A percentile compares a stretch with the other conserved stretches of the same genome.
phyloP scores from a whole-genome alignment of 2,113 vertebrate species.

The Mastomys coucha region DNA sequence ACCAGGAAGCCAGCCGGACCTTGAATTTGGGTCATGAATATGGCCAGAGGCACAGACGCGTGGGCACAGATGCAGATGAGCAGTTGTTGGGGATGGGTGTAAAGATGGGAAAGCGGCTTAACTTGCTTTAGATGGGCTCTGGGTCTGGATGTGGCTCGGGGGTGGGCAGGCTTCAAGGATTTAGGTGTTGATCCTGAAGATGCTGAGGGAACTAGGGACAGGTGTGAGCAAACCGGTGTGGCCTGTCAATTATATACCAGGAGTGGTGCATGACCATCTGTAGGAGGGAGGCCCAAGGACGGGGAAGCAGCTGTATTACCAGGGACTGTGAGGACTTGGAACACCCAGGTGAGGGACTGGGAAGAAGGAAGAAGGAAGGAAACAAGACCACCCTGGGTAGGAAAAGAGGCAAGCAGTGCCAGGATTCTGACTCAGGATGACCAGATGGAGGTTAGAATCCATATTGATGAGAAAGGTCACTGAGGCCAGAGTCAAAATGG shows the following conservation, averaged over 20 bases:
- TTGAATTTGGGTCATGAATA: neutral
- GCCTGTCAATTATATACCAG: neutral
- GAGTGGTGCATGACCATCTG: neutral
- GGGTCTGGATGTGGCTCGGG: neutral
- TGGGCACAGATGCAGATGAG: neutral
- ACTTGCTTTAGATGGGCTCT: neutral
- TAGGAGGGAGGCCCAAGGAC: neutral
- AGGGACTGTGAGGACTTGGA: neutral
- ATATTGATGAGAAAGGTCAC: neutral
- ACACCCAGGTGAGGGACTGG: neutral
- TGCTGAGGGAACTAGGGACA: neutral
- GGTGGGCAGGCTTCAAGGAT: neutral
- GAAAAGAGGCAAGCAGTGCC: neutral
- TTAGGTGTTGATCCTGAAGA: neutral
- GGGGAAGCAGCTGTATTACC: too few relatives aligned
- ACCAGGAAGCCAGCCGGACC: neutral
- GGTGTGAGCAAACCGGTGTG: neutral
- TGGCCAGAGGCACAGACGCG: neutral
- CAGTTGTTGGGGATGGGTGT: fast-evolving
- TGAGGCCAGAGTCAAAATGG: neutral
- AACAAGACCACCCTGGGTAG: neutral
- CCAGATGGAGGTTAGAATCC: neutral
- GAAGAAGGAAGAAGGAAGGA: too few relatives aligned
- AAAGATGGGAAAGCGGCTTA: neutral
- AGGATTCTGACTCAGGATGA: neutral